These are phyloP conservation scores for Nothura maculosa DNA, from an alignment of 2,797 vertebrate species.

Conservation along the genomic window DNA sequence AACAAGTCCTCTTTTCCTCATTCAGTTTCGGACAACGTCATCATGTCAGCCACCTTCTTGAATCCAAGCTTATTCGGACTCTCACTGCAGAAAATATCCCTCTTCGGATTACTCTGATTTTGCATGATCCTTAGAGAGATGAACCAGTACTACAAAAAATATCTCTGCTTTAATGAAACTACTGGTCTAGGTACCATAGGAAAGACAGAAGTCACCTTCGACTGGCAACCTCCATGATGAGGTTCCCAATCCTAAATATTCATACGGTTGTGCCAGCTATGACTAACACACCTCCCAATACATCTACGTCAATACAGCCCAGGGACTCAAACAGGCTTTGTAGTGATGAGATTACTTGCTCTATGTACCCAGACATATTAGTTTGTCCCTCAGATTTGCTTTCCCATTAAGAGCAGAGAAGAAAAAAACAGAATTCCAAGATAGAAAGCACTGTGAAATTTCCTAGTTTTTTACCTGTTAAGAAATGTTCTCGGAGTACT, in stretches of 20 bases:
- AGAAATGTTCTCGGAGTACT: rapidly evolving
- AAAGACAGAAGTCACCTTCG: neutral
- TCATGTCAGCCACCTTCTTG: neutral
- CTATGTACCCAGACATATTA: neutral
- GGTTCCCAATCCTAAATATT: neutral
- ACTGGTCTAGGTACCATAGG: neutral
- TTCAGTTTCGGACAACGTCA: neutral
- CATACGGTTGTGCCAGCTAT: rapidly evolving
- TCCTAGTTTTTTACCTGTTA: neutral
- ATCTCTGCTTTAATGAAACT: neutral
- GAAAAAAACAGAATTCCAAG: neutral
- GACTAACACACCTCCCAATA: neutral
- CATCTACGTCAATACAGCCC: neutral
- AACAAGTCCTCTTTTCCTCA: neutral
- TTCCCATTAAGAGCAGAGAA: neutral
- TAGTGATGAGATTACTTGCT: neutral
- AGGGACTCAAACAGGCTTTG: neutral
- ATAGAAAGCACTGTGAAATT: neutral
- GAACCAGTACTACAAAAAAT: neutral
- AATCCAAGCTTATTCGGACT: neutral
- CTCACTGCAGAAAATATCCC: neutral
- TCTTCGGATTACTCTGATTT: neutral
- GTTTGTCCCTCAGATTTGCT: neutral
- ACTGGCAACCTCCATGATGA: neutral
- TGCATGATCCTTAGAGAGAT: neutral